Evolutionary conservation across 2,113 vertebrate genomes (phyloP).

Genomic region (Conger conger): DNA sequence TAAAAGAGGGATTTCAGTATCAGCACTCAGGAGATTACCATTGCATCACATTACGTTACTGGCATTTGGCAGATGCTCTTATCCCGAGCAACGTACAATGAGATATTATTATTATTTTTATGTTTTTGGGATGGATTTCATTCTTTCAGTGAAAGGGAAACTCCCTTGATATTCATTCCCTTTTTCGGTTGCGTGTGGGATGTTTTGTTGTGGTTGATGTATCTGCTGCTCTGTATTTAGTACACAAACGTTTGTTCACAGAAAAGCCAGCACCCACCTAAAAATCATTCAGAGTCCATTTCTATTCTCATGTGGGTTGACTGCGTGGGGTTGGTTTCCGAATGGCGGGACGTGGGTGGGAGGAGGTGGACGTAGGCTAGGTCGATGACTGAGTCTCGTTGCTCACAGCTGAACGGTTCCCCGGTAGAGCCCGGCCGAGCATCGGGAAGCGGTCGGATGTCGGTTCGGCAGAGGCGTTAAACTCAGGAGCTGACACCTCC

Average conservation of each 20-base stretch:
- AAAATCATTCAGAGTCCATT: background rate
- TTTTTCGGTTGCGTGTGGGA: background rate
- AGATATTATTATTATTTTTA: background rate
- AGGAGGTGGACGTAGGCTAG: background rate
- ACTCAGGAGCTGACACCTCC: background rate
- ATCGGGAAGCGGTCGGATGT: background rate
- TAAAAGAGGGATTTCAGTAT: background rate
- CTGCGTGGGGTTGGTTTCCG: background rate
- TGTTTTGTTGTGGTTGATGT: too few relatives aligned
- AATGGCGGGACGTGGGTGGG: background rate
- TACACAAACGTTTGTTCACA: background rate
- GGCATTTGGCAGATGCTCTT: background rate
- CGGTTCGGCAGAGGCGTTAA: background rate
- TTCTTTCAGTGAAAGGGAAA: background rate
- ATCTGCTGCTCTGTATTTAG: too few relatives aligned
- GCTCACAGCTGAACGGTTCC: background rate
- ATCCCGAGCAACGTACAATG: background rate
- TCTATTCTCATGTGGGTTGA: background rate
- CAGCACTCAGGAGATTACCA: background rate
- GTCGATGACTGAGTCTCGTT: background rate
- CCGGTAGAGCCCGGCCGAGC: background rate
- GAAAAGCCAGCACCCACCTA: background rate
- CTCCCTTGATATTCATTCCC: background rate
- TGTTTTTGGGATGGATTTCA: background rate
- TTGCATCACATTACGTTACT: too few relatives aligned